phyloP scores from a whole-genome alignment of 2,797 vertebrate genomes.

The Aselliscus stoliczkanus region DNA sequence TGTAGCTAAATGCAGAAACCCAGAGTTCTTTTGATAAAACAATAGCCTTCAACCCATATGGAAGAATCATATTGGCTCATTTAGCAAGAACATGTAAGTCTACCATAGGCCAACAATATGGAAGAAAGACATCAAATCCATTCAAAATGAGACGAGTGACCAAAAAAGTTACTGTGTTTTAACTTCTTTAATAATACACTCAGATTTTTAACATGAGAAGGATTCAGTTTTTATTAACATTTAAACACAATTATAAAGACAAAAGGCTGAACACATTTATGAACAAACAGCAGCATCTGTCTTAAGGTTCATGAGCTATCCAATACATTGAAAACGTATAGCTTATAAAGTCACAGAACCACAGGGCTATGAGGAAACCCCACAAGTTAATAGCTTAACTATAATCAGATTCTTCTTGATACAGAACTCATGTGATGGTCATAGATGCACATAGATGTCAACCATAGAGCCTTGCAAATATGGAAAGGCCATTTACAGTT shows the following conservation, averaged over 20 bases:
- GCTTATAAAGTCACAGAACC: conserved; percentile 3
- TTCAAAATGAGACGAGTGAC: conserved; percentile 35
- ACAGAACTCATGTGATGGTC: not conserved
- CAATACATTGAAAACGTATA: conserved; percentile 15
- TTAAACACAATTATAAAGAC: conserved; percentile 43
- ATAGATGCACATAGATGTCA: not conserved
- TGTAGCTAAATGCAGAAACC: not conserved
- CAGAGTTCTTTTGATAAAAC: conserved; percentile 19
- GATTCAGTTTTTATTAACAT: conserved; percentile 44
- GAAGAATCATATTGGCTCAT: conserved; percentile 4
- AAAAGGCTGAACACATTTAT: conserved; percentile 25
- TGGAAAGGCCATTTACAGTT: not conserved
- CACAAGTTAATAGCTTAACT: not conserved
- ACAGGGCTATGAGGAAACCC: not conserved
- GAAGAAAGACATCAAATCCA: not conserved
- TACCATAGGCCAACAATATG: not conserved
- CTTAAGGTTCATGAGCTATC: conserved; percentile 2
- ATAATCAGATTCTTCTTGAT: not conserved
- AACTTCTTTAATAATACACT: conserved; percentile 51
- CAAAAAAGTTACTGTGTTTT: not conserved
- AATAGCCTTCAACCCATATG: not conserved
- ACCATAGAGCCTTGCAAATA: not conserved
- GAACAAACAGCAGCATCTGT: not conserved
- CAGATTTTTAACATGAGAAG: not conserved
- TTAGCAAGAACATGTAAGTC: not conserved